Percentiles rank a stretch among this genome's conserved stretches.
Evolutionary conservation across 2,797 vertebrate genomes (phyloP).

Genomic region (Poecilia velifera): DNA sequence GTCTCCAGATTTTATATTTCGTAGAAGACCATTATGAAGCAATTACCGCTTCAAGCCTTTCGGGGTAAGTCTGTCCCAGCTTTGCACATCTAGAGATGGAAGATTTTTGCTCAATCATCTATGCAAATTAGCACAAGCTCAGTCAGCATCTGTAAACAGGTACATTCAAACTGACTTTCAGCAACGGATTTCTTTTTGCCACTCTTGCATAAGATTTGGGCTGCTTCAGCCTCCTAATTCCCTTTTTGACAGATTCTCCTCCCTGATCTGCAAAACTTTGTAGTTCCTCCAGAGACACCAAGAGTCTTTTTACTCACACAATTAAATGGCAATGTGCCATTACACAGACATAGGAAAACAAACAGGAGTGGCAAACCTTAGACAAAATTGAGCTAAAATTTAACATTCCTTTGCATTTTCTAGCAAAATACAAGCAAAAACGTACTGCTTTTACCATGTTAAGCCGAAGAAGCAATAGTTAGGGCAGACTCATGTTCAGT

Average conservation of each 20-base stretch:
- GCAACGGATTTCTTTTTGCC: neutral
- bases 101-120: neutral
- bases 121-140: neutral
- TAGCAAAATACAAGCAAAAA: slow-evolving; percentile 5
- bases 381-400: slow-evolving; percentile 14
- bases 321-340: neutral
- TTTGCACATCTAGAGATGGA: neutral
- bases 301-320: neutral
- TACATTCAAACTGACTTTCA: neutral
- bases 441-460: slow-evolving; percentile 26
- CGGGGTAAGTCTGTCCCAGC: neutral
- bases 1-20: neutral
- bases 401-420: slow-evolving; percentile 5
- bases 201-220: neutral
- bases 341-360: neutral
- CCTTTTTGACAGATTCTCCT: neutral
- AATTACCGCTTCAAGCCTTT: neutral
- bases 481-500: slow-evolving; percentile 42
- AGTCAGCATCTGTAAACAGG: neutral
- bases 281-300: neutral
- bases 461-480: slow-evolving; percentile 37
- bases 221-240: neutral
- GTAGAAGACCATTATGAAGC: neutral
- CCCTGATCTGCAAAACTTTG: neutral
- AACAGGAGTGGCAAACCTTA: slow-evolving; percentile 10